Percentiles rank a stretch among this genome's conserved stretches.
Evolutionary conservation across 2,888 invertebrate species (phyloP).

Genomic region (Chirona hameri): DNA sequence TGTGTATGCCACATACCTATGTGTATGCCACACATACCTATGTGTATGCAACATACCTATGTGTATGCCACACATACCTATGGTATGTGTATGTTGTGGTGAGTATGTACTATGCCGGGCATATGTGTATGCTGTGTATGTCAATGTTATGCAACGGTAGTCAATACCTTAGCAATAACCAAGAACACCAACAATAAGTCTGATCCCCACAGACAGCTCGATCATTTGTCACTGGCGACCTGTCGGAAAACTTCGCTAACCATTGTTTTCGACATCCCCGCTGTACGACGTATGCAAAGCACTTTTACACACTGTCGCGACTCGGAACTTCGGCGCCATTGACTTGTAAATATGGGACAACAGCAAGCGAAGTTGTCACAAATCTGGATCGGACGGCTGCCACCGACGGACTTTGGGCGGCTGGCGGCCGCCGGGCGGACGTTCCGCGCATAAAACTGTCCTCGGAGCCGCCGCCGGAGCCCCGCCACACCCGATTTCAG

Average conservation of each 20-base stretch:
- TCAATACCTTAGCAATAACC: too few species aligned
- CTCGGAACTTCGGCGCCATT: background rate
- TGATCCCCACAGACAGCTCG: too few species aligned
- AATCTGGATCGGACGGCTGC: background rate
- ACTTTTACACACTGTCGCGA: background rate
- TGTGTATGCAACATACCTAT: too few species aligned
- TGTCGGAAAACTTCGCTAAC: background rate
- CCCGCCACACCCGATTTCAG: background rate
- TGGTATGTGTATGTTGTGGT: too few species aligned
- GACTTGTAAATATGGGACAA: constrained; percentile 4
- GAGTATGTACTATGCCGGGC: too few species aligned
- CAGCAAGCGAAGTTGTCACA: background rate
- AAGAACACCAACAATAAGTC: too few species aligned
- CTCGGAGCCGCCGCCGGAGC: background rate
- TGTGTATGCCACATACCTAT: too few species aligned
- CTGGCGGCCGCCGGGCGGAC: background rate
- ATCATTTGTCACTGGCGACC: background rate
- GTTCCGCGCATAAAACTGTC: background rate
- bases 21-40: too few species aligned
- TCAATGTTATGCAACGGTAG: too few species aligned
- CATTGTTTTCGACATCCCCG: background rate
- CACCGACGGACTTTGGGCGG: background rate
- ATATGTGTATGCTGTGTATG: too few species aligned
- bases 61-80: too few species aligned
- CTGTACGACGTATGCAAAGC: background rate